Conservation (phyloP, 1,140 invertebrate species). For the Heliconius hewitsoni region DNA sequence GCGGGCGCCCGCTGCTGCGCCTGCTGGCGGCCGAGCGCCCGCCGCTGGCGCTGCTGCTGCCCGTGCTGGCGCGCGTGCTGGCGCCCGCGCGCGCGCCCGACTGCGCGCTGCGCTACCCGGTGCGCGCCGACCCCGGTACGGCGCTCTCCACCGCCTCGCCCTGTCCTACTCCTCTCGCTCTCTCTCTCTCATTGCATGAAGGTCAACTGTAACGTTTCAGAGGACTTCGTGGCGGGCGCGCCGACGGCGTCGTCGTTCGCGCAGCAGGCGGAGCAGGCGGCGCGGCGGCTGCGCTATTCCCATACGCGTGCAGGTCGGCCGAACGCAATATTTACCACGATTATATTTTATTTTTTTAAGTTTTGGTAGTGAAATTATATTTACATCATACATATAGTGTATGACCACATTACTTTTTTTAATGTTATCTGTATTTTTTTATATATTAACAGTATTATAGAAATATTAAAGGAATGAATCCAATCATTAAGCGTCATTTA, state of each 20-base stretch:
- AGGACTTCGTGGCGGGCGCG: constrained; percentile 42
- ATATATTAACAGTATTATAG: no score
- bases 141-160: no score
- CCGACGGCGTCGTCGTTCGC: constrained; percentile 42
- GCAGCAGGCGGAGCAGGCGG: constrained; percentile 49
- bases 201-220: background rate
- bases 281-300: constrained; percentile 43
- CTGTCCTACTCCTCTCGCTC: no score
- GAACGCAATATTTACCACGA: background rate
- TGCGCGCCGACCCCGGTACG: constrained; percentile 20
- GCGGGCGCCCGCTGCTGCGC: constrained; percentile 72
- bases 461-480: no score
- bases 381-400: no score
- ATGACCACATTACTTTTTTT: no score
- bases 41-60: constrained; percentile 79
- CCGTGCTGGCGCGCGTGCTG: constrained; percentile 79
- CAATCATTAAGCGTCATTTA: no score
- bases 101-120: constrained; percentile 83
- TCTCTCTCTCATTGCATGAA: no score
- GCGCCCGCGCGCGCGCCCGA: constrained; percentile 75
- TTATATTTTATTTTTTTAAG: no score
- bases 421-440: no score
- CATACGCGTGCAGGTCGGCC: constrained; percentile 45
- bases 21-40: constrained; percentile 81
- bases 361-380: no score